A percentile compares a stretch with the other conserved stretches of the same genome.
phyloP scores from a whole-genome alignment of 2,113 vertebrate species.

The Hippocampus mohnikei region DNA sequence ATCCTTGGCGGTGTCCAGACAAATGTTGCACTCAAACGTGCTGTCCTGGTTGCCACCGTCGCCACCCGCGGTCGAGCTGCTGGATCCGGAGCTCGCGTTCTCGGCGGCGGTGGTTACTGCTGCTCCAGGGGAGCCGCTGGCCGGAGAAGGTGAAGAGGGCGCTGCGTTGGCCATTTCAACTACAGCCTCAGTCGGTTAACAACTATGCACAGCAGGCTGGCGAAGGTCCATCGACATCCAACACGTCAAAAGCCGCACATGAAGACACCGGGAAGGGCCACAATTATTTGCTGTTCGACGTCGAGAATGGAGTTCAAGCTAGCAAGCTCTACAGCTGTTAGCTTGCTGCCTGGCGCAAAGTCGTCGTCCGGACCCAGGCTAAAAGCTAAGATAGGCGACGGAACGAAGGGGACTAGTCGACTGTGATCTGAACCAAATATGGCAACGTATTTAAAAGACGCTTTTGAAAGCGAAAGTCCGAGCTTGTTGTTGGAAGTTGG shows the following conservation, averaged over 20 bases:
- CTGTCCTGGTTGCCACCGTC: conserved; percentile 86
- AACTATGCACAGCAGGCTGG: background rate
- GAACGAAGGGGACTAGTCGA: background rate
- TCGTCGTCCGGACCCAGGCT: background rate
- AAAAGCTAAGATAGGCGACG: background rate
- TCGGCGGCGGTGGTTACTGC: conserved; percentile 62
- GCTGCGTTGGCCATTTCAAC: conserved; percentile 88
- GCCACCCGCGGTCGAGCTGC: conserved; percentile 70
- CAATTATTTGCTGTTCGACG: background rate
- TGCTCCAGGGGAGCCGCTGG: conserved; percentile 67
- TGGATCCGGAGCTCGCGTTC: conserved; percentile 69
- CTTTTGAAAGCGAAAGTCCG: background rate
- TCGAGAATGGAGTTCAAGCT: background rate
- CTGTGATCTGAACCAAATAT: background rate
- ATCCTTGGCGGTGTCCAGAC: conserved; percentile 96
- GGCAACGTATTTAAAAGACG: no score
- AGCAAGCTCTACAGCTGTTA: conserved; percentile 1
- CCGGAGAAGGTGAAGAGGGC: conserved; percentile 61
- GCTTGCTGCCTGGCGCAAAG: background rate
- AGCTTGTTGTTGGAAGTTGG: conserved; percentile 9
- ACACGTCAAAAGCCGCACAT: conserved; percentile 22
- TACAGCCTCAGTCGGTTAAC: conserved; percentile 6
- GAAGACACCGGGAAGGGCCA: background rate
- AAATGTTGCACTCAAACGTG: conserved; percentile 98
- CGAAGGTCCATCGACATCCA: conserved; percentile 15